Evolutionary conservation across 2,888 invertebrate genomes (phyloP).

Genomic region (Lymantria monacha): DNA sequence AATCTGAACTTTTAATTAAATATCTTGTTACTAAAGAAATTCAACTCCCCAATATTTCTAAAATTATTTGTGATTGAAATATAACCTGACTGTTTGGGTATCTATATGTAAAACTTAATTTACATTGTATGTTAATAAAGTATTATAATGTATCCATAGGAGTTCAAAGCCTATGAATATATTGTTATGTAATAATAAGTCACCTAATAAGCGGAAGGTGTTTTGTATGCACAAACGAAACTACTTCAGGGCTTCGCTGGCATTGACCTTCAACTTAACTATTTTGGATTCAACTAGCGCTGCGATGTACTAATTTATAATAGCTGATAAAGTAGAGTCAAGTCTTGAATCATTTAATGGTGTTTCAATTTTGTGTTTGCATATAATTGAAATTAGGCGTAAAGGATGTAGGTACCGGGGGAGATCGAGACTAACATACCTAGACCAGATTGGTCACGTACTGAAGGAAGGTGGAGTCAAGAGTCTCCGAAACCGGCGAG

Average conservation of each 20-base stretch:
- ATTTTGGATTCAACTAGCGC: conserved; percentile 33
- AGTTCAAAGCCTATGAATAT: conserved; percentile 18
- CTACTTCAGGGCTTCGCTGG: conserved; percentile 22
- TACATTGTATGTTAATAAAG: not conserved
- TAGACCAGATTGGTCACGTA: too few relatives aligned
- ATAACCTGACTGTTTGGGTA: too few relatives aligned
- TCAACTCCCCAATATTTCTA: conserved; percentile 4
- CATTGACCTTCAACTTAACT: conserved; percentile 46
- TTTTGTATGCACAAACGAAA: conserved; percentile 42
- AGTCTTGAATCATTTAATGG: too few relatives aligned
- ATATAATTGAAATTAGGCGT: too few relatives aligned
- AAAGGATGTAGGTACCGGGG: too few relatives aligned
- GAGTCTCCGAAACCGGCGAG: too few relatives aligned
- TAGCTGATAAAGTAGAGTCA: not conserved
- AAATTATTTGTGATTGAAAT: too few relatives aligned
- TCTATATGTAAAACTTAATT: too few relatives aligned
- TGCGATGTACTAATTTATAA: not conserved
- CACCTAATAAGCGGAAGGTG: conserved; percentile 22
- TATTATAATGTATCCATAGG: not conserved
- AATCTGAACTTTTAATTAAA: conserved; percentile 12
- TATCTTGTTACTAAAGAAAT: conserved; percentile 8
- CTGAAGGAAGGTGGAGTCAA: too few relatives aligned
- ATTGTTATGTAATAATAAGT: conserved; percentile 27
- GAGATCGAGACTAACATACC: too few relatives aligned
- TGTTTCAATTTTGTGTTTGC: too few relatives aligned